Percentiles rank a stretch among this genome's conserved stretches.
phyloP scores from a whole-genome alignment of 2,888 invertebrate genomes.

The Choreutis nemorana region DNA sequence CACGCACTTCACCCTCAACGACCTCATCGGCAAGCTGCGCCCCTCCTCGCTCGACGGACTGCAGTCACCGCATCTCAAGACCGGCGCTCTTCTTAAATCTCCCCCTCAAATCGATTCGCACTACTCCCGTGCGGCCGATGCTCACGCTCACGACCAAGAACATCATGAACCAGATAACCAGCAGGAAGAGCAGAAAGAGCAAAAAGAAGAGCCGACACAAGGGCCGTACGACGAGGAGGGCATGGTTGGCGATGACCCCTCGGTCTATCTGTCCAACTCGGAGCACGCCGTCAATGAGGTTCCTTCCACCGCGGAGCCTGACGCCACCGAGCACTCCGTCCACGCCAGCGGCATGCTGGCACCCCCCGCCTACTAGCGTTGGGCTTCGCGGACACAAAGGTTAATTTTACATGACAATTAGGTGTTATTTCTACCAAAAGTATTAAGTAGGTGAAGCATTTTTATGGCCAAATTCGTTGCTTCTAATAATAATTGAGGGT shows the following conservation, averaged over 20 bases:
- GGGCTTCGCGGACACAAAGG: constrained; percentile 24
- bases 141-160: constrained; percentile 42
- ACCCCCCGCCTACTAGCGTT: constrained; percentile 55
- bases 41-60: constrained; percentile 58
- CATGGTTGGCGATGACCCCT: constrained; percentile 65
- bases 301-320: constrained; percentile 67
- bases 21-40: constrained; percentile 63
- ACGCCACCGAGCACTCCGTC: constrained; percentile 63
- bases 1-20: constrained; percentile 61
- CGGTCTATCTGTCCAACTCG: constrained; percentile 49
- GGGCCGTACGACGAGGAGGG: constrained; percentile 68
- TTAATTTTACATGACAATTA: constrained; percentile 26
- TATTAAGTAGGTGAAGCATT: constrained; percentile 43
- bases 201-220: constrained; percentile 61
- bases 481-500: constrained; percentile 21
- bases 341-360: constrained; percentile 65
- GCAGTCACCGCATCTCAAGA: constrained; percentile 55
- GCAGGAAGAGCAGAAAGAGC: too few relatives aligned
- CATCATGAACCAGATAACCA: too few relatives aligned
- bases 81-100: constrained; percentile 52
- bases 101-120: constrained; percentile 69
- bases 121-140: constrained; percentile 62
- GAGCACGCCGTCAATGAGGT: constrained; percentile 50
- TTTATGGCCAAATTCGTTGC: constrained; percentile 8
- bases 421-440: constrained; percentile 56